These are phyloP conservation scores for Automeris io DNA, from an alignment of 2,888 invertebrate genomes.

Conservation along the genomic window DNA sequence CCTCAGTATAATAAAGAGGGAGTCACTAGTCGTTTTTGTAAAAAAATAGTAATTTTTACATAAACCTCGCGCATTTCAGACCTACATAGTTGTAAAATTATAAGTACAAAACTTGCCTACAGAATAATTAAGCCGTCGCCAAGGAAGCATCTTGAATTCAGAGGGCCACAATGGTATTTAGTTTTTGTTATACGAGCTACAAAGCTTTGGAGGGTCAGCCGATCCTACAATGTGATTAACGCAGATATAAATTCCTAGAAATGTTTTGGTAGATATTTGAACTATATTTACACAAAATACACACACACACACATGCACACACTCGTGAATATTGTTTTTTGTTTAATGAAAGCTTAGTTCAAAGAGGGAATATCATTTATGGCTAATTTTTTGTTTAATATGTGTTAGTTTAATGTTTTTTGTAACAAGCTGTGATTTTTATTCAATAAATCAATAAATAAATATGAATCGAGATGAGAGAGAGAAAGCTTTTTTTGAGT, in stretches of 20 bases:
- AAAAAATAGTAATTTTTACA: neutral
- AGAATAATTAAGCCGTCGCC: neutral
- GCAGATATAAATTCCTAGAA: neutral
- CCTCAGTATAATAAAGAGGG: too few relatives aligned
- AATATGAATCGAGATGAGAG: too few relatives aligned
- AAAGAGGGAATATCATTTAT: too few relatives aligned
- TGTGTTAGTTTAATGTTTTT: too few relatives aligned
- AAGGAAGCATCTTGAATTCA: neutral
- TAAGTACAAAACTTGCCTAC: neutral
- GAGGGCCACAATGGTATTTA: conserved; percentile 9
- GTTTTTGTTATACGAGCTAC: conserved; percentile 17
- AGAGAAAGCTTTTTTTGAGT: too few relatives aligned
- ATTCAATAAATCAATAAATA: too few relatives aligned
- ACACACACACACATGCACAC: too few relatives aligned
- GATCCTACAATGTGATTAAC: conserved; percentile 11
- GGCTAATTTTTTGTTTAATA: too few relatives aligned
- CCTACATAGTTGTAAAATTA: neutral
- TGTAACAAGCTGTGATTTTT: too few relatives aligned
- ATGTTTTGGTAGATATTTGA: neutral
- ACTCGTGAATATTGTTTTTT: too few relatives aligned
- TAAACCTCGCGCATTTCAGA: neutral
- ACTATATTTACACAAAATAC: too few relatives aligned
- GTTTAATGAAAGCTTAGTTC: too few relatives aligned
- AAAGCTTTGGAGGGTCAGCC: conserved; percentile 17
- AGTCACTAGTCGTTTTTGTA: neutral